A percentile compares a stretch with the other conserved stretches of the same genome.
phyloP scores from a whole-genome alignment of 2,888 invertebrate genomes.

The Antheraea yamamai region DNA sequence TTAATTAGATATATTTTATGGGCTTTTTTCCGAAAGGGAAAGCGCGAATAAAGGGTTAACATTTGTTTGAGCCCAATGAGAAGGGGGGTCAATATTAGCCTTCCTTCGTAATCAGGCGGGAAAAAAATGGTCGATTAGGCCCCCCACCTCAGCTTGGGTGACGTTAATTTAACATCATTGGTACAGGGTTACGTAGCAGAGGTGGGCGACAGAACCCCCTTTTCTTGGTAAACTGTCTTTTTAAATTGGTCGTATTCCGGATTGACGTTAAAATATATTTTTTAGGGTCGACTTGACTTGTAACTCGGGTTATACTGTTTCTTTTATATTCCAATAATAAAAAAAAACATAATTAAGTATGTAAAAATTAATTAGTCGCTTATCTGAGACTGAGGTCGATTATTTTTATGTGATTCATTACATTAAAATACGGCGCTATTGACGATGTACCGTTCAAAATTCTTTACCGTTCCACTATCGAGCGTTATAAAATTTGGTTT shows the following conservation, averaged over 20 bases:
- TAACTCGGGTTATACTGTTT: background rate
- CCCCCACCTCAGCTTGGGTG: constrained; percentile 48
- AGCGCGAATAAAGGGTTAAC: constrained; percentile 79
- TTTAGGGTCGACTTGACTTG: constrained; percentile 12
- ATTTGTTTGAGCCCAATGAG: constrained; percentile 75
- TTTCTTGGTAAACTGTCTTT: constrained; percentile 55
- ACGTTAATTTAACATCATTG: constrained; percentile 81
- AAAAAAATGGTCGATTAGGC: constrained; percentile 81
- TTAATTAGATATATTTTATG: constrained; percentile 84
- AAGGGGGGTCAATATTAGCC: constrained; percentile 79
- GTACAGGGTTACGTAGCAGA: constrained; percentile 55
- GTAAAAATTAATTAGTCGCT: background rate
- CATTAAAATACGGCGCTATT: too few species aligned
- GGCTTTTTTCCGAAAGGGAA: constrained; percentile 78
- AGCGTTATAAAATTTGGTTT: too few species aligned
- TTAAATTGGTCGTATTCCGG: constrained; percentile 58
- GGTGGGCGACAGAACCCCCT: constrained; percentile 35
- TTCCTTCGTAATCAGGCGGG: constrained; percentile 78
- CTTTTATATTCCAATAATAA: background rate
- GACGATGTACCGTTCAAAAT: too few species aligned
- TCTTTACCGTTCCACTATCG: too few species aligned
- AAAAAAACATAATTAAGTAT: background rate
- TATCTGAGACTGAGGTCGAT: too few species aligned
- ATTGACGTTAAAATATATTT: constrained; percentile 50
- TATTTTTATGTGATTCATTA: too few species aligned